phyloP scores from a whole-genome alignment of 2,888 invertebrate species.

The Smittia aterrima region DNA sequence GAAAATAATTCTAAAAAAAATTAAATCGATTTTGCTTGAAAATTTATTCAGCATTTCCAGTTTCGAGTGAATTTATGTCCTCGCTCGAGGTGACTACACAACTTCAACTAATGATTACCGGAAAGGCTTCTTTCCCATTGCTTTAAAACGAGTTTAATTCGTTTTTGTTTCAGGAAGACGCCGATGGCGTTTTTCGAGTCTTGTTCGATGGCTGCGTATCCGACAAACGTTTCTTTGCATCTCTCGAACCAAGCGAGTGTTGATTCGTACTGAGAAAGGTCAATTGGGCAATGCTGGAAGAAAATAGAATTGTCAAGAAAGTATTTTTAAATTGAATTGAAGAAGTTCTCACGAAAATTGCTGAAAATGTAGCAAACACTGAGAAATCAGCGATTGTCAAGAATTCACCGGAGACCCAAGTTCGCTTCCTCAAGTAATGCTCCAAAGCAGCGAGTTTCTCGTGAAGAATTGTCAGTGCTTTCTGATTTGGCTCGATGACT shows the following conservation, averaged over 20 bases:
- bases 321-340: slow-evolving; percentile 29
- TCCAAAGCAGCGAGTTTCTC: slow-evolving; percentile 23
- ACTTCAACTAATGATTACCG: no score
- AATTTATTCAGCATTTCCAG: no score
- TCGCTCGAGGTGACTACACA: no score
- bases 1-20: no score
- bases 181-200: slow-evolving; percentile 24
- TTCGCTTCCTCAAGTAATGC: neutral
- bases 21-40: no score
- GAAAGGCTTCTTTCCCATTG: no score
- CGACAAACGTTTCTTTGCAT: slow-evolving; percentile 9
- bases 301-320: neutral
- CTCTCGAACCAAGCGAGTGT: slow-evolving; percentile 17
- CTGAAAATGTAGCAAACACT: slow-evolving; percentile 28
- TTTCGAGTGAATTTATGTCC: no score
- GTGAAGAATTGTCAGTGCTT: neutral
- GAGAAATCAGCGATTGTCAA: slow-evolving; percentile 28
- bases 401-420: slow-evolving; percentile 19
- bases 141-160: slow-evolving; percentile 11
- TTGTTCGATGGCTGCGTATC: slow-evolving; percentile 11
- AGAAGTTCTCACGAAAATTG: slow-evolving; percentile 18
- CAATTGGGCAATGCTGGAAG: slow-evolving; percentile 24
- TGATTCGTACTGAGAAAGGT: neutral
- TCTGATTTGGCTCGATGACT: neutral
- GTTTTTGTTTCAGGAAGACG: neutral